Evolutionary conservation across 2,797 vertebrate genomes (phyloP), one percentile per base, ranked within the genome.

Genomic region (Alosa sapidissima): DNA sequence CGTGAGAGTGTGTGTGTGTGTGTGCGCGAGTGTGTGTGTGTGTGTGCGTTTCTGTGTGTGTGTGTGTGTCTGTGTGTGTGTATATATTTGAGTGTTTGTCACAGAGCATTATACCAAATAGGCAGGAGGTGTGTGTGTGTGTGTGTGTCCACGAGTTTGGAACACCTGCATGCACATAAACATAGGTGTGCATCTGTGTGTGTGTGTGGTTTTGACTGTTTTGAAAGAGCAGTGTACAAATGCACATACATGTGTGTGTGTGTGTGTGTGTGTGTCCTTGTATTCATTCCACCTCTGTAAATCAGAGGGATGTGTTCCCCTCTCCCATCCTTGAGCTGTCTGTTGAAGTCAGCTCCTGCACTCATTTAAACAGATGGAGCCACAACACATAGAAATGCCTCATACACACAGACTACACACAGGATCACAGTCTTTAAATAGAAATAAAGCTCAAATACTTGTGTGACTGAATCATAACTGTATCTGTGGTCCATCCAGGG

Each of bases 231-330:
- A 51, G 49, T 51, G 49, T 10, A 58, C 3, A 19, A 5, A 58
- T 58, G 21, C 55, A 58, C 55, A 58, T 19, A 58, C 52, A 54
- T 62, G 19, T 62, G 58, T 33, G 24, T 65, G 21, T 65, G 24
- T 41, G 55, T 82, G 41, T 82, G 24, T 60, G 24, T 36, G 51
- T 88, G n/a, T 54, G 10, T 47, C 60, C 41, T 2, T 81, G 16
- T 41, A 36, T 52, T 16, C 5, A 58, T 49, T 72, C 78, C 28
- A 9, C 52, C 68, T 47, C 54, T 82, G 24, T 86, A n/a, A 81
- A 36, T 21, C 21, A 72, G 65, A 72, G 3, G 41, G 65, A 72
- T 72, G 24, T 41, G 28, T 72, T 33, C 33, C 28, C 65, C 65
- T 41, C 62, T 28, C 24, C 5, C 65, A 41, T 72, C 28, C 65